Percentiles rank a stretch among this genome's conserved stretches.
These are phyloP conservation scores for Actinia equina DNA, from an alignment of 64 coral and sea anemone species.

Conservation along the genomic window DNA sequence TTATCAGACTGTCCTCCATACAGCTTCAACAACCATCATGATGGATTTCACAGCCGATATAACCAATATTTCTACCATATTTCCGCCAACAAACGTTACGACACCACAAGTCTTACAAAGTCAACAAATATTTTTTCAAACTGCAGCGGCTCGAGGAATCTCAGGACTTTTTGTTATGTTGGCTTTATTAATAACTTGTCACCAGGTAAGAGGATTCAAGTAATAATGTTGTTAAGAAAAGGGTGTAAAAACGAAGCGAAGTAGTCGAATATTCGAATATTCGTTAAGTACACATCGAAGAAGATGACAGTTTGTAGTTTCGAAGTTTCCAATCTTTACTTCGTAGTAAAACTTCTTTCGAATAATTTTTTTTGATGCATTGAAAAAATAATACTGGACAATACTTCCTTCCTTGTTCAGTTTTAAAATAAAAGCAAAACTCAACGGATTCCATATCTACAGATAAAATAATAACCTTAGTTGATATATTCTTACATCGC, in stretches of 20 bases:
- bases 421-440: too few species aligned
- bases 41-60: not conserved
- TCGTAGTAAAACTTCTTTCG: not conserved
- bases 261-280: not conserved
- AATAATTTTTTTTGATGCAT: too few species aligned
- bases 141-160: conserved; percentile 84
- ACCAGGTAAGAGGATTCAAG: conserved; percentile 58
- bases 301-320: not conserved
- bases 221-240: not conserved
- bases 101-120: conserved; percentile 35
- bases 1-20: not conserved
- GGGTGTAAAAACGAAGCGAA: not conserved
- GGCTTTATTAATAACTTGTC: conserved; percentile 74
- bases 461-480: too few species aligned
- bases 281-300: not conserved
- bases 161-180: conserved; percentile 84
- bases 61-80: not conserved
- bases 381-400: too few species aligned
- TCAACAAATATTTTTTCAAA: conserved; percentile 89
- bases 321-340: not conserved
- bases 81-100: conserved; percentile 19
- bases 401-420: too few species aligned
- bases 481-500: too few species aligned
- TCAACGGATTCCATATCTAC: too few species aligned
- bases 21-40: not conserved